Conservation (phyloP, 2,113 vertebrate species). For the Hiodon alosoides region DNA sequence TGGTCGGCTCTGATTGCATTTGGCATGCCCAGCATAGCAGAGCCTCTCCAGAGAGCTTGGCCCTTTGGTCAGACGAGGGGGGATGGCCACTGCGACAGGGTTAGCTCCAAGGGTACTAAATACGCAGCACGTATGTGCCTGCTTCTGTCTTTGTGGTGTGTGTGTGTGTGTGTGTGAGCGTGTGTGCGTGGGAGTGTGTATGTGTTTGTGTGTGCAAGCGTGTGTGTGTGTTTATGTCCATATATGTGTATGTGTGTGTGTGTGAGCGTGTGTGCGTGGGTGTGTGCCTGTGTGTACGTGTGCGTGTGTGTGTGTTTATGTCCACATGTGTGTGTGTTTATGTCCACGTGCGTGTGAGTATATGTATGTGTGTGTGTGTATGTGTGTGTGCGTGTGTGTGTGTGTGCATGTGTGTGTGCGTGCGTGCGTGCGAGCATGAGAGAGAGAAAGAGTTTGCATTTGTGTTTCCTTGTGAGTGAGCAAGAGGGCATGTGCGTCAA, state of each 20-base stretch:
- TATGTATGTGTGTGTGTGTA: not conserved
- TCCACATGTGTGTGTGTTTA: conserved; percentile 2
- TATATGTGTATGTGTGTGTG: not conserved
- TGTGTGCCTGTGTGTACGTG: conserved; percentile 9
- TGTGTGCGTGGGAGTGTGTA: not conserved
- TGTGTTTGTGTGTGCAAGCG: conserved; percentile 15
- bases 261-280: not conserved
- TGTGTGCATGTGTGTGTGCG: conserved; percentile 5
- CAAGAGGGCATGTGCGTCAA: no score
- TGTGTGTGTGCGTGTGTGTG: conserved; percentile 15
- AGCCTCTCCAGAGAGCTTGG: no score
- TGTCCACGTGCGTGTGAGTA: no score
- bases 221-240: conserved; percentile 9
- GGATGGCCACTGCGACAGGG: no score
- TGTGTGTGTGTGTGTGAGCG: no score
- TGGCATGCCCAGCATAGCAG: not conserved
- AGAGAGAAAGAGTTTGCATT: not conserved
- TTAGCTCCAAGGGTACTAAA: no score
- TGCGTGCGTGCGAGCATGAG: conserved; percentile 5
- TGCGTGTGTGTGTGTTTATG: conserved; percentile 14
- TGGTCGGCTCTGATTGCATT: conserved; percentile 15
- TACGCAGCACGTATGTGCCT: no score
- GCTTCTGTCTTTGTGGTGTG: no score
- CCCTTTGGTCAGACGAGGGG: no score
- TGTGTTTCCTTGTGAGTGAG: no score